phyloP scores from a whole-genome alignment of 2,888 invertebrate species.

The Plagodis pulveraria region DNA sequence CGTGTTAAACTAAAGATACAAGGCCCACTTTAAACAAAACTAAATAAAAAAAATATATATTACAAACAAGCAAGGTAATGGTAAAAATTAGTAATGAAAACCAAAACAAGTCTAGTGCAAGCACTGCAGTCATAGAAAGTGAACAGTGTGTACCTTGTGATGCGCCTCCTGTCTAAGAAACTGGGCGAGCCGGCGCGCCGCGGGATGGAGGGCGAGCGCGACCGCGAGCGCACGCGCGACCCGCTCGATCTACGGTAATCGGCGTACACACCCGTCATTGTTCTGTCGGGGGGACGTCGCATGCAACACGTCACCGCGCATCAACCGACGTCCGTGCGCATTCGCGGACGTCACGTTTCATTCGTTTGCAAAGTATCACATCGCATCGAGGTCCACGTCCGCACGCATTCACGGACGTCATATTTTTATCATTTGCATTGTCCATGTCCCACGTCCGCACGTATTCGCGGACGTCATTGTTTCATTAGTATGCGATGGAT shows the following conservation, averaged over 20 bases:
- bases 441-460: too few species aligned
- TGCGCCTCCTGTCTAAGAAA: slow-evolving; percentile 95
- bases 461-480: too few species aligned
- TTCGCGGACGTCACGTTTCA: background rate
- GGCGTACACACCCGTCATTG: slow-evolving; percentile 83
- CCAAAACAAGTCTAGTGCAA: slow-evolving; percentile 2
- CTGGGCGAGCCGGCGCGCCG: slow-evolving; percentile 96
- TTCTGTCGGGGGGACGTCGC: slow-evolving; percentile 56
- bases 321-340: background rate
- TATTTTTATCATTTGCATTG: too few species aligned
- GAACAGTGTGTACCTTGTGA: slow-evolving; percentile 92
- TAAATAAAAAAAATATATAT: background rate
- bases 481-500: too few species aligned
- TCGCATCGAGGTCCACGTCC: too few species aligned
- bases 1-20: too few species aligned
- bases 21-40: too few species aligned
- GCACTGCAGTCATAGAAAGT: slow-evolving; percentile 12
- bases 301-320: slow-evolving; percentile 37
- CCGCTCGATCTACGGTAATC: slow-evolving; percentile 81
- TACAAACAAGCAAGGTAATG: background rate
- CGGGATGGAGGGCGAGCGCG: slow-evolving; percentile 94
- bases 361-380: background rate
- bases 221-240: slow-evolving; percentile 80
- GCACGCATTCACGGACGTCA: too few species aligned
- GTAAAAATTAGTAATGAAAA: too few species aligned